Conservation (phyloP, 2,113 vertebrate genomes). For the Camelus bactrianus region DNA sequence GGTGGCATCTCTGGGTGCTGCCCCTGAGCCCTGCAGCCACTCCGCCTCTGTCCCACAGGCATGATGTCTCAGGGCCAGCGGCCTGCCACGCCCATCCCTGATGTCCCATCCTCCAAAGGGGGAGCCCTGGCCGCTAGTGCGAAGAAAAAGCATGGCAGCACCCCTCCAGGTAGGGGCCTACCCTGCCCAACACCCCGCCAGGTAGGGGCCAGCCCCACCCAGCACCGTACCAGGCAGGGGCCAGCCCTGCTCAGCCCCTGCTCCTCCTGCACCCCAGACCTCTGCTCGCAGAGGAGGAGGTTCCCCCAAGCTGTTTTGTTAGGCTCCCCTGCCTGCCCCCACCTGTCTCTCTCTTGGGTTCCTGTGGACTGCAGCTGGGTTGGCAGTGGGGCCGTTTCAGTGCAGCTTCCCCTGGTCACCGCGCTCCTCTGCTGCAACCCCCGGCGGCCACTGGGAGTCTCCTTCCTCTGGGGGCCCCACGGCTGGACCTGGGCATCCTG, state of each 20-base stretch:
- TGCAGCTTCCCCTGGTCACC: accelerated
- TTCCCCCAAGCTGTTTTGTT: background rate
- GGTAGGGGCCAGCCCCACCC: conserved; percentile 68
- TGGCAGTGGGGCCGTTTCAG: no score
- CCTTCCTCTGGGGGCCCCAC: accelerated
- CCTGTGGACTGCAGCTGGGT: accelerated
- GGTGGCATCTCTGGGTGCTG: background rate
- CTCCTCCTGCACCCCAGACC: accelerated
- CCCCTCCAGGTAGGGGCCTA: conserved; percentile 84
- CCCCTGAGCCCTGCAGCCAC: background rate
- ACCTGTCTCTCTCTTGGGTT: accelerated
- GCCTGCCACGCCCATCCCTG: conserved; percentile 80
- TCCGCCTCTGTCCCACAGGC: conserved; percentile 47
- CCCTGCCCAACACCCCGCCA: conserved; percentile 24
- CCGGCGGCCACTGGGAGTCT: background rate
- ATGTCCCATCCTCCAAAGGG: conserved; percentile 82
- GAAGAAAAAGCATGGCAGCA: conserved; percentile 87
- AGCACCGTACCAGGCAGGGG: conserved; percentile 86
- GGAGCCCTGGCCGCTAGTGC: conserved; percentile 77
- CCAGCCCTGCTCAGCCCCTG: background rate
- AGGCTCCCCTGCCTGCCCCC: accelerated
- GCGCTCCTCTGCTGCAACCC: accelerated
- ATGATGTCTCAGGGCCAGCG: conserved; percentile 89
- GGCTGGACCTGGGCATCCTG: background rate
- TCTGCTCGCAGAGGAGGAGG: background rate